Base-by-base conservation (phyloP, 2,888 invertebrate genomes). In the Andricus quercusramuli region DNA sequence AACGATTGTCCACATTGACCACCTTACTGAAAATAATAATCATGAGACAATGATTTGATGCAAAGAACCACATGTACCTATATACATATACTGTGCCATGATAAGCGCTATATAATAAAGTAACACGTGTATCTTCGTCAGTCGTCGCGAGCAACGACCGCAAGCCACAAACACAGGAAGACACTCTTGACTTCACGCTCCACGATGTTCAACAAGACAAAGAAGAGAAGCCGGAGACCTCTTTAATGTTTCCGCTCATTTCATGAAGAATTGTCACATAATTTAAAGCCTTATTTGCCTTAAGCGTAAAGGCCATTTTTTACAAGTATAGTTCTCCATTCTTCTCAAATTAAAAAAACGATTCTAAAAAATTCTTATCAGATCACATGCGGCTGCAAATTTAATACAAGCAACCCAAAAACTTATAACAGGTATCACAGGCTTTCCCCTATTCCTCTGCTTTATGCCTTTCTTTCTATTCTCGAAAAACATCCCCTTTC, bases 131-230 rank as follows among this genome's bases (percentile, higher is more conserved):
- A 74, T 74, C 74, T 56, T 56, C 56, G 70, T 70, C 51, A 56
- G 74, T 74, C 51, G 29, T 74, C 51, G 74, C 74, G 74, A 56
- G 74, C 37, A 74, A 74, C 74, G 56, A 74, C 74, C 74, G 74
- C 74, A 74, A 56, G 74, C 74, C 74, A 56, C 74, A 74, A 51
- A n/a, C 74, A 56, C 74, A 74, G 74, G 56, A 74, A 74, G 74
- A 56, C 56, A 56, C 56, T 74, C 47, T 70, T 74, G 32, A 74
- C 51, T 74, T 74, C 56, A 74, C 74, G 74, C 74, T 74, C 56
- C 15, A 29, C 74, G 56, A 74, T 56, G 56, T 56, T 74, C 51
- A 74, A 74, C 74, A 74, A 74, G 74, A 74, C 74, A 74, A 51
- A 74, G 74, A 56, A 32, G 56, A 74, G 51, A 37, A 74, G 20